Evolutionary conservation across 1,140 invertebrate genomes (phyloP).

Genomic region (Dolichoris vasculosae): DNA sequence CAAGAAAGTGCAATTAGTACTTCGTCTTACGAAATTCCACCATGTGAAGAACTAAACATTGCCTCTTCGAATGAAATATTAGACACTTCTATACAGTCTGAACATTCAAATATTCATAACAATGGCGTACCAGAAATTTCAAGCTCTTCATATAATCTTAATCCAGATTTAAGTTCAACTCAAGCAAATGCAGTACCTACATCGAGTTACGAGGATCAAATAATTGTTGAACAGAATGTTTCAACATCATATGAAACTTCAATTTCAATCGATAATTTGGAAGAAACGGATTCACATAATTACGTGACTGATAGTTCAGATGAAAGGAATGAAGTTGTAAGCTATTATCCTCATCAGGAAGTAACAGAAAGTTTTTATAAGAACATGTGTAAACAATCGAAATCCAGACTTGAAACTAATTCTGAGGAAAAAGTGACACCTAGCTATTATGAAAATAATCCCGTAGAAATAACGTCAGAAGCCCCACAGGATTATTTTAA

Average conservation of each 20-base stretch:
- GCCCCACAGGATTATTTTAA: slow-evolving; percentile 69
- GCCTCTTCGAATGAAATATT: slow-evolving; percentile 69
- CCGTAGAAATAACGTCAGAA: slow-evolving; percentile 61
- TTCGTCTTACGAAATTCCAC: slow-evolving; percentile 72
- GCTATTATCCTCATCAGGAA: slow-evolving; percentile 67
- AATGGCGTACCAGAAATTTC: slow-evolving; percentile 71
- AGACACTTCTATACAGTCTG: slow-evolving; percentile 64
- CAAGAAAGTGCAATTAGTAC: slow-evolving; percentile 73
- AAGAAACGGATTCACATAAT: slow-evolving; percentile 67
- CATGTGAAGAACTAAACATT: slow-evolving; percentile 72
- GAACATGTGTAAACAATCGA: slow-evolving; percentile 59
- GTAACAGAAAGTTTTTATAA: slow-evolving; percentile 67
- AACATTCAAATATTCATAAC: slow-evolving; percentile 69
- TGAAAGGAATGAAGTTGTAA: slow-evolving; percentile 65
- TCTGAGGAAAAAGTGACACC: slow-evolving; percentile 66
- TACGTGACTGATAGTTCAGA: slow-evolving; percentile 69
- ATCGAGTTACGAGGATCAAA: slow-evolving; percentile 69
- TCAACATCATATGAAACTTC: slow-evolving; percentile 70
- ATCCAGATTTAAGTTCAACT: slow-evolving; percentile 70
- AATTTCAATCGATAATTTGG: slow-evolving; percentile 69
- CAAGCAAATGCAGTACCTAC: slow-evolving; percentile 66
- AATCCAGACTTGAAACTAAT: slow-evolving; percentile 61
- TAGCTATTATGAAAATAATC: slow-evolving; percentile 66
- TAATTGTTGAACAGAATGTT: slow-evolving; percentile 69
- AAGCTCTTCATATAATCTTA: slow-evolving; percentile 70